Conservation (phyloP, 2,888 invertebrate genomes). For the Apamea anceps region DNA sequence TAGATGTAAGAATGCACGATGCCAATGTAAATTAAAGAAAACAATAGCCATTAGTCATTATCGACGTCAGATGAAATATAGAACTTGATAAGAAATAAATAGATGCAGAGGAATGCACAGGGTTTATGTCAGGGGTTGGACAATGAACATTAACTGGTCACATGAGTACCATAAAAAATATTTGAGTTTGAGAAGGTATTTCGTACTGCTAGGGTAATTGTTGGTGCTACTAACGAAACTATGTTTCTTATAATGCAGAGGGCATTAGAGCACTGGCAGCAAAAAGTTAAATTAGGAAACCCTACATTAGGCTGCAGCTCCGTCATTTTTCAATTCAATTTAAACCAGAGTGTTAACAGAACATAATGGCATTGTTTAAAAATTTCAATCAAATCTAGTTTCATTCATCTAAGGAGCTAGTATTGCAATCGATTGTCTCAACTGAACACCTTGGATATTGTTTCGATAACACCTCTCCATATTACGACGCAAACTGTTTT, state of each 20-base stretch:
- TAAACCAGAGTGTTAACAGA: neutral
- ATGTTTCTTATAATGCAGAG: neutral
- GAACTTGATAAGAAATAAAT: neutral
- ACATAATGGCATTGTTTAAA: neutral
- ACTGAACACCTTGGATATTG: slow-evolving; percentile 26
- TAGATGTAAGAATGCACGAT: slow-evolving; percentile 62
- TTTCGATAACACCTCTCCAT: slow-evolving; percentile 45
- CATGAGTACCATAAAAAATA: neutral
- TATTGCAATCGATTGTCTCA: neutral
- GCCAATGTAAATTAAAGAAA: slow-evolving; percentile 64
- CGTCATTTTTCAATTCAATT: neutral
- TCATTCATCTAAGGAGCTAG: slow-evolving; percentile 9
- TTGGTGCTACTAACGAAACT: neutral
- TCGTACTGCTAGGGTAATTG: neutral
- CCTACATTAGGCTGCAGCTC: neutral
- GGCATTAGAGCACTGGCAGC: neutral
- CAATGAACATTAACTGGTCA: neutral
- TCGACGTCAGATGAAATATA: slow-evolving; percentile 16
- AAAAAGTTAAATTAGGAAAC: neutral
- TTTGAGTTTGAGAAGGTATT: neutral
- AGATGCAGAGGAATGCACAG: neutral
- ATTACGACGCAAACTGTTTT: slow-evolving; percentile 30
- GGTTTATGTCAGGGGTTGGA: neutral
- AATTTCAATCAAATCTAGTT: neutral
- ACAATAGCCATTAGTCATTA: slow-evolving; percentile 43